Base-by-base conservation (phyloP, 1,140 invertebrate species). In the Agrypnia vestita region DNA sequence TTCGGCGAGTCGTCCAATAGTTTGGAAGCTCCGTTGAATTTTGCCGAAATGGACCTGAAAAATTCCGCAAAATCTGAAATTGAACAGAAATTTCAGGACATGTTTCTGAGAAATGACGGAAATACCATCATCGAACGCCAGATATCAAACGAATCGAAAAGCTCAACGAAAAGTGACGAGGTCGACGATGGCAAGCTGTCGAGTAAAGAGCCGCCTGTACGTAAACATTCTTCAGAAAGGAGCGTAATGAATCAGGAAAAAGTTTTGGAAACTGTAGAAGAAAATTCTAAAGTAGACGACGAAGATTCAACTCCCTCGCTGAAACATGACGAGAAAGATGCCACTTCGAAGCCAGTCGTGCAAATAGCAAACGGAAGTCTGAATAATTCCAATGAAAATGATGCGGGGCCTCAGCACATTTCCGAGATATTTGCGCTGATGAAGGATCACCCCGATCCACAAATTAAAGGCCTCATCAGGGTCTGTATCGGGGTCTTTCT, bases 371-470 rank as follows among this genome's bases (percentile, higher is more conserved):
- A 73, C 11, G 10, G 46, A 61, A 3, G 1, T 44, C 13, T 71
- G 13, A 49, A 55, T 51, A 55, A 13, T 55, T 21, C 77, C 8
- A 82, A 84, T 19, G 72, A 75, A 25, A 78, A 62, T 49, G 85
- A 86, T 64, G 87, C 86, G 78, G 86, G 88, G 76, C 86, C 87
- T 84, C 92, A 93, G 85, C 88, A 90, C 81, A 90, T 97, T 62
- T 90, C 89, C 17, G 95, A 97, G 86, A 85, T 96, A 44, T 87
- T 89, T 80, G 69, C 94, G 35, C 86, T 94, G 15, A 94, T 94
- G 85, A 90, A 92, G 46, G 86, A 90, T 84, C 96, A 97, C 86
- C 86, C 90, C 51, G 96, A 97, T 89, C 96, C 96, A 0, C 95
- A 97, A 85, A 90, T 97, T 19, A 90, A 95, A 83, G 96, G 96